Percentiles rank a stretch among this genome's conserved stretches.
These are phyloP conservation scores for Pseudomyrmex pallidus DNA, from an alignment of 1,140 invertebrate genomes.

Conservation along the genomic window DNA sequence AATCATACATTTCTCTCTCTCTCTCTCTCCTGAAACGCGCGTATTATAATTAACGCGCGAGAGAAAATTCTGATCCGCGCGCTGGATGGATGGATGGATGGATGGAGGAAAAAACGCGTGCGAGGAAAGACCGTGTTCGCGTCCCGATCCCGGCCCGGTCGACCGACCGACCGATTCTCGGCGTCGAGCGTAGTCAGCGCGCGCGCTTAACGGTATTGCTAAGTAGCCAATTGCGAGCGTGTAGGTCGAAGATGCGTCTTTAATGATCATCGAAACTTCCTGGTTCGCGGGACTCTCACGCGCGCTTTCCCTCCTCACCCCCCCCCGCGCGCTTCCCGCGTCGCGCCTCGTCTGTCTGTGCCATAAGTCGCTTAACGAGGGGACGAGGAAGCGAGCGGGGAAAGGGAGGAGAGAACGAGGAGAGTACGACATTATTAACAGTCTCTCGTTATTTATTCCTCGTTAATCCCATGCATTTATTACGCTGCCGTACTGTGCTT, in stretches of 20 bases:
- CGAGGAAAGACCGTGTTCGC: neutral
- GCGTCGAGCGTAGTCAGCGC: slow-evolving; percentile 19
- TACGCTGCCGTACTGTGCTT: slow-evolving; percentile 69
- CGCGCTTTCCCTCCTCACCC: neutral
- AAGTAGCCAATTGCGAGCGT: slow-evolving; percentile 49
- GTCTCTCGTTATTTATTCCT: slow-evolving; percentile 81
- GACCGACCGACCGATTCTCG: slow-evolving; percentile 24
- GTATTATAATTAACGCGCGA: neutral
- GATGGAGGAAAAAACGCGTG: neutral
- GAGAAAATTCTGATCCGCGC: neutral
- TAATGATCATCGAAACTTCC: slow-evolving; percentile 75
- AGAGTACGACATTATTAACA: slow-evolving; percentile 77
- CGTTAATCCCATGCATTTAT: slow-evolving; percentile 79
- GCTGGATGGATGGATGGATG: neutral
- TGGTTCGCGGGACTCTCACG: slow-evolving; percentile 61
- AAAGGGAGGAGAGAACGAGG: slow-evolving; percentile 44
- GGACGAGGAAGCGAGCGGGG: slow-evolving; percentile 42
- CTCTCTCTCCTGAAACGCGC: no score
- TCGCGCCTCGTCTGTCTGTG: slow-evolving; percentile 2
- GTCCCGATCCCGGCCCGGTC: slow-evolving; percentile 5
- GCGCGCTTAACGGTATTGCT: slow-evolving; percentile 36
- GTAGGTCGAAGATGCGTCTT: slow-evolving; percentile 72
- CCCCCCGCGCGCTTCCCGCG: neutral
- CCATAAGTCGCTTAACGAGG: slow-evolving; percentile 68
- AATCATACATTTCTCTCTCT: neutral